These are phyloP conservation scores for Gobio occitaniae DNA, from an alignment of 2,797 vertebrate genomes.

Conservation along the genomic window DNA sequence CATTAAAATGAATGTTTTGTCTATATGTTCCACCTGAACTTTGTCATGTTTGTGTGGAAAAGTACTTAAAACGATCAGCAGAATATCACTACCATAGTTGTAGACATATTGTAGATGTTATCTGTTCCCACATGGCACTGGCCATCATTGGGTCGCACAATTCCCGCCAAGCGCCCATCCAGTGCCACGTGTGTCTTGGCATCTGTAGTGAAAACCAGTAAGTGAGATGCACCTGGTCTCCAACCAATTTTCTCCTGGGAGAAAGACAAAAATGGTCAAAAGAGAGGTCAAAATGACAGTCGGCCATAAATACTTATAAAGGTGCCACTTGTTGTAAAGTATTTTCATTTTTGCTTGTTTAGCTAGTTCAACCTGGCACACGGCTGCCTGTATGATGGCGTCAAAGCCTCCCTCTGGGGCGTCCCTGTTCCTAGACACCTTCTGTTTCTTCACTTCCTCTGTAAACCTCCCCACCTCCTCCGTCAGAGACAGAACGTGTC, in stretches of 20 bases:
- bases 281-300: neutral
- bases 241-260: constrained; percentile 92
- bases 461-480: constrained; percentile 92
- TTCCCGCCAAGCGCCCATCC: constrained; percentile 93
- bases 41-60: neutral
- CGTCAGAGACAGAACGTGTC: constrained; percentile 91
- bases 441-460: constrained; percentile 92
- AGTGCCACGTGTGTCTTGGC: constrained; percentile 98
- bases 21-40: neutral
- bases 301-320: neutral
- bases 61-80: neutral
- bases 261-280: neutral
- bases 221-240: constrained; percentile 93
- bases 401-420: constrained; percentile 95
- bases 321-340: neutral
- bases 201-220: constrained; percentile 96
- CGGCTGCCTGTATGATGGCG: constrained; percentile 94
- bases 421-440: constrained; percentile 91
- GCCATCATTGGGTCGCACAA: constrained; percentile 93
- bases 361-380: constrained; percentile 83
- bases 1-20: neutral
- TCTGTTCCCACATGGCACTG: constrained; percentile 86
- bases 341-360: neutral
- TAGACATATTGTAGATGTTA: constrained; percentile 91
- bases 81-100: constrained; percentile 81